Evolutionary conservation across 23 tunicate genomes (phyloP), one percentile per base, ranked within the genome.

Genomic region (Ascidia mentula): DNA sequence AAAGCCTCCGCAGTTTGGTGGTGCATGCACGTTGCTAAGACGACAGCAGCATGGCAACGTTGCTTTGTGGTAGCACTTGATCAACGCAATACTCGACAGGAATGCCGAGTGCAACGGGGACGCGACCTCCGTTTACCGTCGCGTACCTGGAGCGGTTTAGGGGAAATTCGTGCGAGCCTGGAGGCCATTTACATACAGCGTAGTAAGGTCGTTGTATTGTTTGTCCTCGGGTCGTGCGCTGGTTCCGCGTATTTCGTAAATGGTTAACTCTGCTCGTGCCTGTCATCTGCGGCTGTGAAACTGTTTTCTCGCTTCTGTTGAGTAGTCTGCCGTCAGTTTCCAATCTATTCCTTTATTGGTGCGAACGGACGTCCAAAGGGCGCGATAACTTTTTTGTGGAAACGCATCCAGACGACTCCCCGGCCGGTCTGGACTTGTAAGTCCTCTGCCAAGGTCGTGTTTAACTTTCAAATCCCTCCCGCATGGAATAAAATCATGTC

Each of bases 121-220:
- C 53, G 53, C 53, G 53, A 42, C 15, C 15, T 12, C 53, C 53
- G 12, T 42, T 42, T 15, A 42, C 15, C 53, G 53, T 42, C 15
- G 15, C 12, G 53, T 12, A 15, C 53, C 15, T 15, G 53, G 15
- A 42, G 53, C 53, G 24, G 12, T 28, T 53, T 53, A 9, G 65
- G 65, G 65, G 65, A 53, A n/a, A n/a, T n/a, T n/a, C n/a, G n/a
- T n/a, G n/a, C n/a, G n/a, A 53, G 65, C 65, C 22, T 28, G 65
- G 15, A 15, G 53, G 15, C 15, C 65, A 53, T 53, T 53, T 53
- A 53, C 65, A 53, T 53, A 53, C 65, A 53, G 13, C 22, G n/a
- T n/a, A 26, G 65, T 9, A 9, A 28, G 65, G 28, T 3, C 7
- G 65, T 28, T 3, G 2, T 5, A 53, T 9, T 6, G 65, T 42